phyloP scores from a whole-genome alignment of 2,113 vertebrate species.

The Lycocorax pyrrhopterus region DNA sequence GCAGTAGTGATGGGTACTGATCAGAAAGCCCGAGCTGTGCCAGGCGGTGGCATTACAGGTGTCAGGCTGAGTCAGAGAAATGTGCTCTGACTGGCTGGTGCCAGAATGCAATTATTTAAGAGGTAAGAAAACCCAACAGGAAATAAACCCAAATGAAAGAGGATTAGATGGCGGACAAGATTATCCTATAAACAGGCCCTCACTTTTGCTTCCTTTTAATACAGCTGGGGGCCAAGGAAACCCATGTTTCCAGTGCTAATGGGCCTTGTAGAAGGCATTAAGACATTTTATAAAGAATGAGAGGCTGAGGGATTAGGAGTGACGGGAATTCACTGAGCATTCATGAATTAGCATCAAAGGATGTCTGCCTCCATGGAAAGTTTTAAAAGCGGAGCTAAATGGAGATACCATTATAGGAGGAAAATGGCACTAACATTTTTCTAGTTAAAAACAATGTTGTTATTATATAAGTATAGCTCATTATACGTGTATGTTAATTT shows the following conservation, averaged over 20 bases:
- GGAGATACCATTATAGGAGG: neutral
- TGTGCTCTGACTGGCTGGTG: neutral
- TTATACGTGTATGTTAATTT: conserved; percentile 41
- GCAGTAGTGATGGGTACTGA: neutral
- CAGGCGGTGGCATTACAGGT: neutral
- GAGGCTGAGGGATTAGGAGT: conserved; percentile 29
- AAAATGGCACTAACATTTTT: neutral
- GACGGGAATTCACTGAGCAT: neutral
- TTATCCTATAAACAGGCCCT: conserved; percentile 4
- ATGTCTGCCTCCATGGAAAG: conserved; percentile 11
- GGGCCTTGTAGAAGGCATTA: conserved; percentile 23
- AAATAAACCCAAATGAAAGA: conserved; percentile 25
- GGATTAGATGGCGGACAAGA: neutral
- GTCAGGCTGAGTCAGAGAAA: neutral
- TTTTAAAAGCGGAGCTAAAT: conserved; percentile 18
- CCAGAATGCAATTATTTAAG: neutral
- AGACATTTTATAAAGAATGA: conserved; percentile 48
- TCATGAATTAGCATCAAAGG: conserved; percentile 48
- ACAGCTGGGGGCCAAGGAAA: neutral
- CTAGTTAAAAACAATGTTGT: conserved; percentile 15
- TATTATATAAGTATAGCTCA: conserved; percentile 9
- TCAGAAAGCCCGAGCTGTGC: neutral
- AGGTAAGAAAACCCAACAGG: neutral
- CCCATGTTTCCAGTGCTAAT: conserved; percentile 33
- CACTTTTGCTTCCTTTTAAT: neutral